Percentiles rank a stretch among this genome's conserved stretches.
These are phyloP conservation scores for Charaxes varanes DNA, from an alignment of 1,140 invertebrate species.

Conservation along the genomic window DNA sequence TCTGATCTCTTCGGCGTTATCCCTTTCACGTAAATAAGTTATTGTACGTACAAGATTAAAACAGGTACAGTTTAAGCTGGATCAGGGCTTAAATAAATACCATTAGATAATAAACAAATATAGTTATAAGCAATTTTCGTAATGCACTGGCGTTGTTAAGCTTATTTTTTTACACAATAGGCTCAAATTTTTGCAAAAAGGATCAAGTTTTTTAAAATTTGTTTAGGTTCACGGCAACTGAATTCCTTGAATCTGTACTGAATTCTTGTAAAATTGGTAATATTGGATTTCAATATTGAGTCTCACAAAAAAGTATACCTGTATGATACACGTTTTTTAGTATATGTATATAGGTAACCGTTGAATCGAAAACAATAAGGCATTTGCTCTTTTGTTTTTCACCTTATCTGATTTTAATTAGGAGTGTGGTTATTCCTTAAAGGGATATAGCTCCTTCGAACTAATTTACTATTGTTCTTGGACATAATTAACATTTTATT, in stretches of 20 bases:
- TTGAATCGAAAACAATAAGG: conserved; percentile 34
- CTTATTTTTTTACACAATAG: conserved; percentile 48
- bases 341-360: conserved; percentile 42
- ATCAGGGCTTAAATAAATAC: conserved; percentile 62
- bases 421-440: conserved; percentile 64
- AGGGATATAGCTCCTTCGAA: conserved; percentile 51
- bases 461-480: conserved; percentile 7
- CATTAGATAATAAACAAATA: conserved; percentile 64
- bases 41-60: conserved; percentile 50
- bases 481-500: neutral
- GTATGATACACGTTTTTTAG: conserved; percentile 34
- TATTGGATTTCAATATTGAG: conserved; percentile 24
- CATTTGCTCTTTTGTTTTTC: conserved; percentile 59
- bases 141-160: conserved; percentile 26
- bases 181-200: conserved; percentile 49
- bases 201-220: conserved; percentile 61
- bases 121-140: conserved; percentile 31
- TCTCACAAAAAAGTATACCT: conserved; percentile 33
- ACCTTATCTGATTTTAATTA: conserved; percentile 73
- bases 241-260: conserved; percentile 33
- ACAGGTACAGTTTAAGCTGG: conserved; percentile 59
- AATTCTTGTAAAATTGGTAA: conserved; percentile 24
- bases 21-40: conserved; percentile 54
- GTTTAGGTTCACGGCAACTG: conserved; percentile 31
- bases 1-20: conserved; percentile 40